Percentiles rank a stretch among this genome's conserved stretches.
phyloP scores from a whole-genome alignment of 2,113 vertebrate genomes.

The Elaphurus davidianus region DNA sequence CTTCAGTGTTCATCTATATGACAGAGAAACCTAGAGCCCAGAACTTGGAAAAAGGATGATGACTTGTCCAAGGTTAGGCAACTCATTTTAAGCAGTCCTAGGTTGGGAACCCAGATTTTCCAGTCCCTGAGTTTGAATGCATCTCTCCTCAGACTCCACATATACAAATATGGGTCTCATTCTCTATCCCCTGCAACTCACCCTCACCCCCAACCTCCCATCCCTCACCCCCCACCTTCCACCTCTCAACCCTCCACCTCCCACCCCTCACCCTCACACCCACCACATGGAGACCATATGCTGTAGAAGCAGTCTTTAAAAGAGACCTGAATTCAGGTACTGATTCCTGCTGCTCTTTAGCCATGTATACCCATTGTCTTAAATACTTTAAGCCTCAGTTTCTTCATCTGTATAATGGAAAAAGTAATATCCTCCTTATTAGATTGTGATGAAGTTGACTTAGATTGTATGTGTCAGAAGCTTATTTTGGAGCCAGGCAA shows the following conservation, averaged over 20 bases:
- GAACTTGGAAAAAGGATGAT: background rate
- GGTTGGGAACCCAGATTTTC: background rate
- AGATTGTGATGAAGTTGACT: background rate
- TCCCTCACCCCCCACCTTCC: background rate
- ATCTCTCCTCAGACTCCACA: background rate
- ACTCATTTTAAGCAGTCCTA: background rate
- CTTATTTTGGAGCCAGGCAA: background rate
- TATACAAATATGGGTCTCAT: background rate
- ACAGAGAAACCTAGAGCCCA: background rate
- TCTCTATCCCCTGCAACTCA: background rate
- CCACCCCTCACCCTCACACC: background rate
- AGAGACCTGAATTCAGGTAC: background rate
- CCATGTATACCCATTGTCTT: background rate
- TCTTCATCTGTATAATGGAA: background rate
- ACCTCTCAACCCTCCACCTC: background rate
- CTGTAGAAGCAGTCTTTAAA: background rate
- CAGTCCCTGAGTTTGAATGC: background rate
- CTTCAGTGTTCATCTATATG: background rate
- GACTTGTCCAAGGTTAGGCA: background rate
- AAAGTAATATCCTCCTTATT: background rate
- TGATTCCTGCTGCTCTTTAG: background rate
- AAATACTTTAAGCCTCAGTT: background rate
- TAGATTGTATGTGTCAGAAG: background rate
- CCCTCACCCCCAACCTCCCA: background rate
- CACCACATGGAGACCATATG: rapidly evolving